Conservation (phyloP, 53 echinoderm and acorn worm species). For the Antedon mediterranea region DNA sequence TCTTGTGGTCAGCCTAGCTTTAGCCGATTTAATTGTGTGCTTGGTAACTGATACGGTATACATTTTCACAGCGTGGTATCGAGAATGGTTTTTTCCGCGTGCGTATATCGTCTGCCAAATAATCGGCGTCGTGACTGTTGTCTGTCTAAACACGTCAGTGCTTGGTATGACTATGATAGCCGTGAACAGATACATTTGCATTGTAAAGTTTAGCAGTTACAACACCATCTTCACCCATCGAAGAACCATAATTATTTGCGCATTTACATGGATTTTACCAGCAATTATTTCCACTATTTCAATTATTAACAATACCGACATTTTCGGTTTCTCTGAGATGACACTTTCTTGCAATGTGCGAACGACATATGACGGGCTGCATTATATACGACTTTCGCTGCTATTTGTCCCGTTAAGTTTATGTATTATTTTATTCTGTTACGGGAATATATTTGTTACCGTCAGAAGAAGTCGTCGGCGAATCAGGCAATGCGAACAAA, state of each 20-base stretch:
- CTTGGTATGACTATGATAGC: not conserved
- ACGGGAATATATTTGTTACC: not conserved
- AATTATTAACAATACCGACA: not conserved
- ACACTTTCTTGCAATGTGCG: not conserved
- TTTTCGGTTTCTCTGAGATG: not conserved
- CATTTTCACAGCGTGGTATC: not conserved
- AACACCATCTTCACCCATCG: not conserved
- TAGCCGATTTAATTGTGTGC: not conserved
- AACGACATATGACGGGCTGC: not conserved
- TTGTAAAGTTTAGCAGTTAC: not conserved
- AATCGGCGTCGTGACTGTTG: not conserved
- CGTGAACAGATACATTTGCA: not conserved
- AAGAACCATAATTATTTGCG: not conserved
- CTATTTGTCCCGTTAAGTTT: not conserved
- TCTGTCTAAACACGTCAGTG: not conserved
- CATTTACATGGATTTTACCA: not conserved
- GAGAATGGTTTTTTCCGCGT: not conserved
- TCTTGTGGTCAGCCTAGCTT: not conserved
- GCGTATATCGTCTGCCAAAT: not conserved
- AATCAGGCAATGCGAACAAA: not conserved
- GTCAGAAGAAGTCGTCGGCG: not conserved
- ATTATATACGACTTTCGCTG: not conserved
- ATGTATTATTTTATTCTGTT: not conserved
- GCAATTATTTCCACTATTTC: not conserved
- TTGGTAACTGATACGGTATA: not conserved